Evolutionary conservation across 1,140 invertebrate genomes (phyloP).

Genomic region (Cotesia typhae): DNA sequence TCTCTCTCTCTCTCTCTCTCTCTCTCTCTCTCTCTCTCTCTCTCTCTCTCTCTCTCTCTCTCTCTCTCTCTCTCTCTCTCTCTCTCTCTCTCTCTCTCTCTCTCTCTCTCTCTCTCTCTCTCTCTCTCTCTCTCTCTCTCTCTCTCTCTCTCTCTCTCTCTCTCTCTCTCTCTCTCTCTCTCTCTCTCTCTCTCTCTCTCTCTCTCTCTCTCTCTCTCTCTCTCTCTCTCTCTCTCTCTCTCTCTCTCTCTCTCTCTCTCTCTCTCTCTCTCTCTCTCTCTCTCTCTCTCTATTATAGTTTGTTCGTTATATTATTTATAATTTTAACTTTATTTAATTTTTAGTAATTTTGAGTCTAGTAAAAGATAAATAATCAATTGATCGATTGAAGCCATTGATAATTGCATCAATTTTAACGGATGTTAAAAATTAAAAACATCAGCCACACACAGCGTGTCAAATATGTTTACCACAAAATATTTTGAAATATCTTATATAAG

Average conservation of each 20-base stretch:
- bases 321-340: no score
- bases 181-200: neutral
- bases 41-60: neutral
- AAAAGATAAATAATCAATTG: no score
- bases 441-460: slow-evolving; percentile 10
- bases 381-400: neutral
- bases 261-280: slow-evolving; percentile 1
- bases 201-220: neutral
- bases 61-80: neutral
- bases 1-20: neutral
- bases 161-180: neutral
- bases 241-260: neutral
- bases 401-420: neutral
- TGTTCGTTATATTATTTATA: neutral
- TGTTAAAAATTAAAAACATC: neutral
- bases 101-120: neutral
- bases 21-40: neutral
- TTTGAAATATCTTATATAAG: neutral
- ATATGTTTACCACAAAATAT: slow-evolving; percentile 1
- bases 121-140: neutral
- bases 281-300: neutral
- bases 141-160: neutral
- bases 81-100: neutral
- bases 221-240: neutral
- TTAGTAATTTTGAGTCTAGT: no score